Evolutionary conservation across 2,797 vertebrate species (phyloP), one percentile per base, ranked within the genome.

Genomic region (Petrocephalus sullivani): DNA sequence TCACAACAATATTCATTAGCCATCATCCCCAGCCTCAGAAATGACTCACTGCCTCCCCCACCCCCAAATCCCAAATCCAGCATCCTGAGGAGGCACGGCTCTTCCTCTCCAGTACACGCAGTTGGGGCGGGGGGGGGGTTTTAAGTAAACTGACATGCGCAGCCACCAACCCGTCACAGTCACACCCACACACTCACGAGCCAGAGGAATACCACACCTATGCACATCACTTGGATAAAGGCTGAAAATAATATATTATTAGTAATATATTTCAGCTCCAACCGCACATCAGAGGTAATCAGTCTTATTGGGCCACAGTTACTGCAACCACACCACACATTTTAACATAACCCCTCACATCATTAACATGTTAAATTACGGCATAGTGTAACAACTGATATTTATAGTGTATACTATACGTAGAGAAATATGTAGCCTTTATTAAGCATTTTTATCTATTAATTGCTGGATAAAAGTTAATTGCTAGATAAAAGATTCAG

Each of bases 61-160:
- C 3, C 58, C 87, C 54, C 41, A 21, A 54, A 53, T 3, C 58
- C 87, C 54, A 57, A 46, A 54, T 61, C 75, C 75, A 88, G 58
- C 23, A 82, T 88, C 54, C 75, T 49, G 75, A 51, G 33, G 37
- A 60, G 53, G 75, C 4, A 54, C 85, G 86, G 88, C 51, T 37
- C n/a, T 16, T 41, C 67, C 67, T 41, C 67, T 41, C 33, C 14
- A 41, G 67, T 75, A 41, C 28, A 75, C 14, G 33, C 67, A 5
- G 3, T 3, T 46, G 41, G 41, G 41, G 41, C 0, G 41, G 28
- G 33, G 14, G 28, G 64, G 64, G 64, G 28, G n/a, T n/a, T 71
- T 71, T 33, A 37, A 91, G 88, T 90, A 91, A 89, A 41, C 91
- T 87, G 71, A 85, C 89, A 90, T 89, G 89, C 89, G 88, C 87